These are phyloP conservation scores for Lymantria dispar DNA, from an alignment of 2,888 invertebrate genomes.

Conservation along the genomic window DNA sequence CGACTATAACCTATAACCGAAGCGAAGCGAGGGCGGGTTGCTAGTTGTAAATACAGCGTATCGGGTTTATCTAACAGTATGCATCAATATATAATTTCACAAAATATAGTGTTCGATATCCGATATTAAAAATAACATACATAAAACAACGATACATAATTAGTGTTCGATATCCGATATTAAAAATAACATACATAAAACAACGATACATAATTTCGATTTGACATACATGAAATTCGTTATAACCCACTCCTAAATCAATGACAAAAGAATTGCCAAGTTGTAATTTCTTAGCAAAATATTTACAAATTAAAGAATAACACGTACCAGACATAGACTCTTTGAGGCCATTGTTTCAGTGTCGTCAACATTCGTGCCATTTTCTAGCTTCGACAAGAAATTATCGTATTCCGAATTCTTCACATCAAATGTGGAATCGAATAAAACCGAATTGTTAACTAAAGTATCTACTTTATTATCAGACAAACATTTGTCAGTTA, in stretches of 20 bases:
- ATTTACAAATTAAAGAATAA: constrained; percentile 65
- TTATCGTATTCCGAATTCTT: constrained; percentile 56
- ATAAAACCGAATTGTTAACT: constrained; percentile 36
- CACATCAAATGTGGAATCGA: constrained; percentile 45
- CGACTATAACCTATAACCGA: no score
- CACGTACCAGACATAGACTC: constrained; percentile 79
- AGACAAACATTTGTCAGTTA: constrained; percentile 52
- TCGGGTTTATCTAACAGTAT: no score
- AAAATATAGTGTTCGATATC: no score
- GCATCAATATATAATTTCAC: no score
- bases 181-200: no score
- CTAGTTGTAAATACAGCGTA: no score
- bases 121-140: no score
- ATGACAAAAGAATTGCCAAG: constrained; percentile 28
- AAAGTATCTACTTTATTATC: constrained; percentile 52
- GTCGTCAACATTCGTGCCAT: constrained; percentile 57
- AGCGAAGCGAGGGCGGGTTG: no score
- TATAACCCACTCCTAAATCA: constrained; percentile 7
- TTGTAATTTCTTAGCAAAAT: constrained; percentile 33
- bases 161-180: no score
- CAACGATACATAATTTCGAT: no score
- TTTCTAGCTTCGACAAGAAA: constrained; percentile 62
- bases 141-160: no score
- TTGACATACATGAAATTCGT: background rate
- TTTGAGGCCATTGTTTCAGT: constrained; percentile 75